A percentile compares a stretch with the other conserved stretches of the same genome.
Conservation (phyloP, 2,888 invertebrate species). For the Megalurothrips usitatus region DNA sequence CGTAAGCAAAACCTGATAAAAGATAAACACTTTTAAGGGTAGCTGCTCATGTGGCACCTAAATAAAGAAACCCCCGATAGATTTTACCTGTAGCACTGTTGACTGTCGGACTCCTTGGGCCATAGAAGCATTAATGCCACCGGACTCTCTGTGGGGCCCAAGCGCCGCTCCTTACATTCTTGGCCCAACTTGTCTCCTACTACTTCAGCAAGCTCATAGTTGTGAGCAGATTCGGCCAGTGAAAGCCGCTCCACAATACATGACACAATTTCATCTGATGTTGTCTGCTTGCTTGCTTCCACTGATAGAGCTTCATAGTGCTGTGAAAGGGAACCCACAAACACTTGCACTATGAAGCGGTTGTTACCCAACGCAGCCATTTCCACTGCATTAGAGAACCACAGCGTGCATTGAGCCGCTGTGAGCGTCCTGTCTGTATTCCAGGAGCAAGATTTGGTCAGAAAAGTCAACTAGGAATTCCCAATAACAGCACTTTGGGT, state of each 20-base stretch:
- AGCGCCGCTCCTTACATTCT: slow-evolving; percentile 86
- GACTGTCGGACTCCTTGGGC: slow-evolving; percentile 59
- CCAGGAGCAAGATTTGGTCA: not conserved
- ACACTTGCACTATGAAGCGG: slow-evolving; percentile 62
- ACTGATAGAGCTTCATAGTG: slow-evolving; percentile 86
- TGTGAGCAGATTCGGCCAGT: slow-evolving; percentile 53
- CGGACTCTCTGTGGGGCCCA: slow-evolving; percentile 75
- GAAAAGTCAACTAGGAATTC: not conserved
- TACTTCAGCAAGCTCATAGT: slow-evolving; percentile 82
- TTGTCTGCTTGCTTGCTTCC: slow-evolving; percentile 87
- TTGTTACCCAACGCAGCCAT: slow-evolving; percentile 35
- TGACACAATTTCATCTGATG: slow-evolving; percentile 84
- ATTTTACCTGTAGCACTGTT: slow-evolving; percentile 49
- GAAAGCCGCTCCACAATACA: slow-evolving; percentile 75
- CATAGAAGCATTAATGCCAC: slow-evolving; percentile 78
- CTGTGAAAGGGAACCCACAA: slow-evolving; percentile 80
- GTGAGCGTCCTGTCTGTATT: not conserved
- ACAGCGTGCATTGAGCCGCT: slow-evolving; percentile 11
- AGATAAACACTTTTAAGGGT: slow-evolving; percentile 30
- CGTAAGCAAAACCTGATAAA: slow-evolving; percentile 75
- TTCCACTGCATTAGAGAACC: slow-evolving; percentile 5
- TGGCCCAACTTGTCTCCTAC: slow-evolving; percentile 80
- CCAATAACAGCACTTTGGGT: not conserved
- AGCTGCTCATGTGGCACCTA: not conserved
- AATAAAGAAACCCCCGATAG: slow-evolving; percentile 15